Base-by-base conservation (phyloP, 2,113 vertebrate species). In the Pholis gunnellus region DNA sequence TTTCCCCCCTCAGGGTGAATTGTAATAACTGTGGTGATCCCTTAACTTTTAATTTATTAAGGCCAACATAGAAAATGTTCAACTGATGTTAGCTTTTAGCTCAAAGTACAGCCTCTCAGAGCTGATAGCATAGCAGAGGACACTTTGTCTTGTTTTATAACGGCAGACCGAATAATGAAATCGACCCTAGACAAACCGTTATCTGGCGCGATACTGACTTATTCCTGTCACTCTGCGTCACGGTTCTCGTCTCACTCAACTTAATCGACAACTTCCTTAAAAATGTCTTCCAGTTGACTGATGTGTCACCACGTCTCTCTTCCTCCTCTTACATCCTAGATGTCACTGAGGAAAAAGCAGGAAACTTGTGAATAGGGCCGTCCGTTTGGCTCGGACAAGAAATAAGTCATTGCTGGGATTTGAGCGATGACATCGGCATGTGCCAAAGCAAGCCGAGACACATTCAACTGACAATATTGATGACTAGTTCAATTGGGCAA, bases 401-500 rank as follows among this genome's bases (percentile, higher is more conserved):
- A 38, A 38, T 67, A 40, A 42, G 56, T 56, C 54, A 75, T 63
- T 48, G 13, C 46, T 72, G 46, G 46, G 42, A 42, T 77, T 44
- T 60, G 46, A 60, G 1, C 42, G 57, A 52, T 64, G 80, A 78
- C 27, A 57, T 72, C 61, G 34, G 57, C 63, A 14, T 59, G 42
- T 73, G 31, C 68, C 27, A 40, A 67, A 71, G 40, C 1, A 10
- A 50, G 31, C 66, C 31, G 11, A 75, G 65, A 48, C 13, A 3
- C 54, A 50, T 67, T 69, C 15, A 59, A 38, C 38, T 54, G 29
- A 68, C 79, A 36, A 54, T 57, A 72, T 70, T 70, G 59, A 68
- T 70, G 34, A 42, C 59, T 79, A 2, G 10, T 83, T 82, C 42
- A 75, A 48, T 31, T 54, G 46, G 72, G 64, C 17, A 65, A 73